Base-by-base conservation (phyloP, 2,113 vertebrate genomes). In the Clarias macrocephalus region DNA sequence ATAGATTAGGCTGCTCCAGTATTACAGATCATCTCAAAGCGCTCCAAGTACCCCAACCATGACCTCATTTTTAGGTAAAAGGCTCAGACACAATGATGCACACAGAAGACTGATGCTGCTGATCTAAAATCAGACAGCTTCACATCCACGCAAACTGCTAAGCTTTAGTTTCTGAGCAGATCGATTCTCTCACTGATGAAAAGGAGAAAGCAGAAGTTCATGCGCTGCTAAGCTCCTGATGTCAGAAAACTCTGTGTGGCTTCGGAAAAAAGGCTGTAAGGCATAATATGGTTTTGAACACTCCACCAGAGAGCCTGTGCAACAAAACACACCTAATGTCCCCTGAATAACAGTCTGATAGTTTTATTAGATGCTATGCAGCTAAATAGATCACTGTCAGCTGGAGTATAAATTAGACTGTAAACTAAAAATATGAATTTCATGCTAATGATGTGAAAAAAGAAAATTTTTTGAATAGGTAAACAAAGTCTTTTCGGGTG, bases 181-280 rank as follows among this genome's bases (percentile, higher is more conserved):
- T 90, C 80, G 54, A 88, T 90, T 85, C 84, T 60, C 79, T 0
- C 12, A 81, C 33, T 84, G 85, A 86, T 86, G 48, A 81, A 86
- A 52, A 65, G 18, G 25, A 57, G 60, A 80, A 63, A 25, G 23
- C 28, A 15, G 5, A 21, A 28, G 82, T 75, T 84, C 65, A 76
- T 21, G 76, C 19, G 19, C 68, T 13, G 66, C 62, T 54, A 60
- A 59, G 59, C 76, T 89, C 60, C 83, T 79, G 59, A 85, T 19
- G 25, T 48, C 8, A 84, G 73, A 82, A 33, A 6, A 5, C 23
- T 63, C 54, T 15, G 37, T 80, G 33, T 48, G 10, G 3, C 66
- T n/a, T 37, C 48, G 21, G 81, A 30, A 18, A 28, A 85, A 87
- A 54, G 48, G 30, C 77, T 66, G 48, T 48, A 77, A 48, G 80